Conservation (phyloP, 2,113 vertebrate genomes). For the Genyomyrus donnyi region DNA sequence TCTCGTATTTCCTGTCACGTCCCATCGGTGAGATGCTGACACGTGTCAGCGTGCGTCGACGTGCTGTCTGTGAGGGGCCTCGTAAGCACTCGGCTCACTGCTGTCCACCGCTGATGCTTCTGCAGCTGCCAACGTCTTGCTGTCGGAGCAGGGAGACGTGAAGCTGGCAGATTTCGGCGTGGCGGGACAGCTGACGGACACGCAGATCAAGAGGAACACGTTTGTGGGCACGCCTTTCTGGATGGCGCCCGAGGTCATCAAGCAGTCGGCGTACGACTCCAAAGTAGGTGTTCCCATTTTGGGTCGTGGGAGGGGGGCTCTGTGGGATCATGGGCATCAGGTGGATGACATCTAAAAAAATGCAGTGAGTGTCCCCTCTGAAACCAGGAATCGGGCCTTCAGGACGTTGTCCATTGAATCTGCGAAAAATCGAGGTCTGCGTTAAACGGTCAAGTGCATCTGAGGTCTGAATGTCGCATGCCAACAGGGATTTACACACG, state of each 20-base stretch:
- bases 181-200: slow-evolving; percentile 43
- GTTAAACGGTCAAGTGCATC: neutral
- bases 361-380: neutral
- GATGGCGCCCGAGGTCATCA: slow-evolving; percentile 68
- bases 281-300: slow-evolving; percentile 48
- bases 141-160: slow-evolving; percentile 68
- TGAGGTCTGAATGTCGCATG: neutral
- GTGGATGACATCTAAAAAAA: neutral
- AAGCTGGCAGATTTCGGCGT: slow-evolving; percentile 31
- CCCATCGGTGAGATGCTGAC: neutral
- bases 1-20: neutral
- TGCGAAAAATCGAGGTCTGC: neutral
- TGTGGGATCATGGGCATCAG: neutral
- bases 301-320: neutral
- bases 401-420: neutral
- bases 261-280: slow-evolving; percentile 66
- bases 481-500: neutral
- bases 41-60: neutral
- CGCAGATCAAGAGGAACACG: slow-evolving; percentile 69
- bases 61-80: neutral
- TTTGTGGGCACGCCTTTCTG: slow-evolving; percentile 46
- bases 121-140: slow-evolving; percentile 65
- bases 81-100: neutral
- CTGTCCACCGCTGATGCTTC: neutral
- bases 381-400: neutral